These are phyloP conservation scores for Rynchops niger DNA, from an alignment of 2,113 vertebrate species.

Conservation along the genomic window DNA sequence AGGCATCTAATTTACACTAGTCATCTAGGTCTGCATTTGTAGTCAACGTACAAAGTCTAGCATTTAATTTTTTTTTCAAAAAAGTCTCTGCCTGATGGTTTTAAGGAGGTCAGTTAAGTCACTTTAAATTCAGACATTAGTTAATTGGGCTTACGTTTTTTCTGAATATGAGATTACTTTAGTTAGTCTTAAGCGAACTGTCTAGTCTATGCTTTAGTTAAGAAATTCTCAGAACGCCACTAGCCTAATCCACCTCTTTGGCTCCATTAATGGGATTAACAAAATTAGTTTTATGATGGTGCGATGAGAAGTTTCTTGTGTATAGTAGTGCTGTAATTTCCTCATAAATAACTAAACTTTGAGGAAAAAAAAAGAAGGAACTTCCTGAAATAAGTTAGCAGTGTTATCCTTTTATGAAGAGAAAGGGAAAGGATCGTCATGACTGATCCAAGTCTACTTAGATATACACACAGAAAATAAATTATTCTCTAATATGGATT, in stretches of 20 bases:
- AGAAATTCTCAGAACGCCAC: not conserved
- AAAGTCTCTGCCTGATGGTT: not conserved
- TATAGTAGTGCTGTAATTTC: not conserved
- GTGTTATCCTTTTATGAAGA: not conserved
- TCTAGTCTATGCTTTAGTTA: not conserved
- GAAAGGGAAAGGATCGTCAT: not conserved
- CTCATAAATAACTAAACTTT: not conserved
- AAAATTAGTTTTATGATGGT: not conserved
- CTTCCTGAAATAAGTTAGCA: not conserved
- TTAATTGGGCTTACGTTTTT: not conserved
- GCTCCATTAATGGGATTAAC: not conserved
- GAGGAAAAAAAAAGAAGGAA: not conserved
- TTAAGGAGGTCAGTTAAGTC: not conserved
- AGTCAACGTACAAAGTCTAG: not conserved
- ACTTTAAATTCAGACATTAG: not conserved
- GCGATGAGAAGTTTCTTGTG: not conserved
- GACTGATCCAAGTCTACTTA: not conserved
- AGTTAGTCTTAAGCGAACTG: not conserved
- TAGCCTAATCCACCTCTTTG: not conserved
- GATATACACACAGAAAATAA: not conserved
- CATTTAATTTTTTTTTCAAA: fast-evolving
- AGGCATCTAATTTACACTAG: not conserved
- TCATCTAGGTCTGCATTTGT: not conserved
- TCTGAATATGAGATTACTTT: not conserved
- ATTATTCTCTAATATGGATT: not conserved